Base-by-base conservation (phyloP, 2,797 vertebrate genomes). In the Anisognathus igniventris region DNA sequence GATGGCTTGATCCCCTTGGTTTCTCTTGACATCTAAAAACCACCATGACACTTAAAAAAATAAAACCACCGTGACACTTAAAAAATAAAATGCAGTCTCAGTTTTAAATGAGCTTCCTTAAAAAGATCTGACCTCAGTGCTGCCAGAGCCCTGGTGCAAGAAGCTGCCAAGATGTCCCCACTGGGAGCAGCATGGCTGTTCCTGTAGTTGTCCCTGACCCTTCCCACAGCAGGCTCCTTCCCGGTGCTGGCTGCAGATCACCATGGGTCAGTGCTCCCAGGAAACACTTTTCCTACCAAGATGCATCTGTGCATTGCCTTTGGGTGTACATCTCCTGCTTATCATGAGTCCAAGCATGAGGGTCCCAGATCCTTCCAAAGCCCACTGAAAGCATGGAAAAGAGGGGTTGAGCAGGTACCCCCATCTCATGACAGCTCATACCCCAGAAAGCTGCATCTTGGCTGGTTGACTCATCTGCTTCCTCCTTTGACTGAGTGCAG, bases 251-350 rank as follows among this genome's bases (percentile, higher is more conserved):
- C 28, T 8, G 57, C 65, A 84, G 73, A 76, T 62, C 6, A 1
- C 51, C 3, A 23, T 7, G 40, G 85, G 61, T 83, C 79, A 25
- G 45, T 16, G 4, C 23, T 78, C 60, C 82, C 88, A 54, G 89
- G 80, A 93, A 93, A 65, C 44, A 45, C 40, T 62, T 93, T 21
- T 47, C 62, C 91, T 75, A 72, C 70, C 66, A 67, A 92, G 68
- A 68, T 35, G 45, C 10, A 51, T 74, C 85, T 73, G 57, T 27
- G 31, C 17, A 22, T 37, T 54, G 51, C 45, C 75, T 79, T 71
- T 20, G 47, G 28, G 37, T 28, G 23, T 35, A 44, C 1, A 3
- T n/a, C 48, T 80, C 76, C 56, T 19, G 7, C 13, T 25, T 31
- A 42, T 25, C 50, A 30, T 0, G 1, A 47, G 19, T 31, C 44